These are phyloP conservation scores for Elmis aenea DNA, from an alignment of 2,888 invertebrate genomes.

Conservation along the genomic window DNA sequence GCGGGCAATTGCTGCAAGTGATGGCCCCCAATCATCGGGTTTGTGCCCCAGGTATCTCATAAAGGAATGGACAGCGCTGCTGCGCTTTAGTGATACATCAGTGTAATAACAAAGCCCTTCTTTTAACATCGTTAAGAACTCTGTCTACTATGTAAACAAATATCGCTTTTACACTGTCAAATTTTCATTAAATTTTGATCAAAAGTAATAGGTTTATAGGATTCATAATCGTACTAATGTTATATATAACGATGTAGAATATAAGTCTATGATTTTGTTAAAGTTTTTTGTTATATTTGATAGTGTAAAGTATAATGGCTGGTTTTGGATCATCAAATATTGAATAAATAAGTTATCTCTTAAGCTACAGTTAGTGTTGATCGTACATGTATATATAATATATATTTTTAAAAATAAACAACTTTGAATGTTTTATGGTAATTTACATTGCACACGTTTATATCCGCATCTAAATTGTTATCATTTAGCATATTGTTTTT, in stretches of 20 bases:
- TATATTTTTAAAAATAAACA: too few species aligned
- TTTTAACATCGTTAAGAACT: conserved; percentile 28
- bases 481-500: too few species aligned
- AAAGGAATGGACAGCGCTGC: conserved; percentile 40
- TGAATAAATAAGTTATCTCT: too few species aligned
- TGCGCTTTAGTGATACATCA: conserved; percentile 46
- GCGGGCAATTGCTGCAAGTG: conserved; percentile 94
- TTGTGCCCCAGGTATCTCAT: conserved; percentile 24
- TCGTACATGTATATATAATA: too few species aligned
- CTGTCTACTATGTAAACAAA: conserved; percentile 12
- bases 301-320: conserved; percentile 9
- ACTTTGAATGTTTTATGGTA: too few species aligned
- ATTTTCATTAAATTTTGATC: conserved; percentile 24
- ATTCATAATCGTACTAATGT: too few species aligned
- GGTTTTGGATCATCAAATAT: conserved; percentile 17
- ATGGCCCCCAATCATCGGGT: conserved; percentile 44
- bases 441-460: too few species aligned
- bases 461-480: too few species aligned
- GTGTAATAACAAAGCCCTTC: conserved; percentile 42
- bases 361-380: too few species aligned
- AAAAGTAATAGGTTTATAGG: too few species aligned
- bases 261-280: too few species aligned
- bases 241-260: too few species aligned
- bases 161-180: conserved; percentile 29
- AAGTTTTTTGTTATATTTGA: conserved; percentile 7